Evolutionary conservation across 2,888 invertebrate species (phyloP).

Genomic region (Drosophila parthenogenetica): DNA sequence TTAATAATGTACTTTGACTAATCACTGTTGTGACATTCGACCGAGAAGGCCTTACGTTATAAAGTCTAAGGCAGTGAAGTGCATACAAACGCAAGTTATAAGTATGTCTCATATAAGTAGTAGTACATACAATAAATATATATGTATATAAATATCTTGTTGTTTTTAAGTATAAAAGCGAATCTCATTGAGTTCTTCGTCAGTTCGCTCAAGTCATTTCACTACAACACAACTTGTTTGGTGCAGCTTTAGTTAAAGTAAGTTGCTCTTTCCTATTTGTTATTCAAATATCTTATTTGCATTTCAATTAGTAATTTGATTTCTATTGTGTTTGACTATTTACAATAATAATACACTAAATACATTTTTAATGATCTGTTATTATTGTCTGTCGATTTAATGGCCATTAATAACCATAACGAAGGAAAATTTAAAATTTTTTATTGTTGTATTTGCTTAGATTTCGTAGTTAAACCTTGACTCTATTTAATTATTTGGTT

Average conservation of each 20-base stretch:
- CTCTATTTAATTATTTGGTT: conserved; percentile 14
- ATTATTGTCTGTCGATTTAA: conserved; percentile 7
- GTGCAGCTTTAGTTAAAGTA: conserved; percentile 40
- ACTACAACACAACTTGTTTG: conserved; percentile 61
- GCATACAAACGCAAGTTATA: conserved; percentile 45
- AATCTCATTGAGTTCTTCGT: conserved; percentile 62
- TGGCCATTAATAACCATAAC: conserved; percentile 8
- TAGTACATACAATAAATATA: conserved; percentile 13
- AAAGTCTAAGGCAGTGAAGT: conserved; percentile 69
- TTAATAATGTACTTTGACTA: conserved; percentile 73
- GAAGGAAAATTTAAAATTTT: conserved; percentile 9
- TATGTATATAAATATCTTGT: conserved; percentile 19
- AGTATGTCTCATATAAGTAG: conserved; percentile 24
- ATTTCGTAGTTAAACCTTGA: conserved; percentile 8
- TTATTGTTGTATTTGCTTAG: background rate
- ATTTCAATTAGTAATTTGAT: conserved; percentile 46
- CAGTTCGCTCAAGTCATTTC: conserved; percentile 69
- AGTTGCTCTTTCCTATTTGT: conserved; percentile 30
- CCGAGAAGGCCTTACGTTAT: conserved; percentile 69
- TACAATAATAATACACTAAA: conserved; percentile 19
- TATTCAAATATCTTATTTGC: conserved; percentile 46
- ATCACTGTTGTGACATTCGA: conserved; percentile 76
- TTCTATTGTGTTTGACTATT: conserved; percentile 17
- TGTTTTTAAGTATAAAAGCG: conserved; percentile 66
- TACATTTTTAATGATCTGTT: conserved; percentile 4